These are phyloP conservation scores for Thunnus thynnus DNA, from an alignment of 2,113 vertebrate species.

Conservation along the genomic window DNA sequence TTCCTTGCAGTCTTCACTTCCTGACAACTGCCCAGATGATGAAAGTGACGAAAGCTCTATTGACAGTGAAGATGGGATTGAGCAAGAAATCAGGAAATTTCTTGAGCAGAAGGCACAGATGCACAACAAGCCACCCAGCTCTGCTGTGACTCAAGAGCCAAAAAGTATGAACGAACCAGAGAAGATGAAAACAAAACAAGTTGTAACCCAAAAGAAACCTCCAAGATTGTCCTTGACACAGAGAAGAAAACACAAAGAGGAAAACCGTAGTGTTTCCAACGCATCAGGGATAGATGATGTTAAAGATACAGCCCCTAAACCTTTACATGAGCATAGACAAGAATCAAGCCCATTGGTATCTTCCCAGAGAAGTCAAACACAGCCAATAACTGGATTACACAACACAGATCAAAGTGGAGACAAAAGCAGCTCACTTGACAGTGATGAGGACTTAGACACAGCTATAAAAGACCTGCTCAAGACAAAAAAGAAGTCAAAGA, in stretches of 20 bases:
- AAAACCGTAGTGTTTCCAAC: slow-evolving; percentile 23
- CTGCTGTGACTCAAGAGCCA: slow-evolving; percentile 22
- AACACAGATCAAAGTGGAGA: slow-evolving; percentile 83
- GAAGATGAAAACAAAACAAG: slow-evolving; percentile 53
- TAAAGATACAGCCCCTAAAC: slow-evolving; percentile 39
- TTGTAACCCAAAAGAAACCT: slow-evolving; percentile 66
- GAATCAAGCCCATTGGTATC: slow-evolving; percentile 27
- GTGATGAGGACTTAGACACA: slow-evolving; percentile 94
- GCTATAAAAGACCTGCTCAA: slow-evolving; percentile 95
- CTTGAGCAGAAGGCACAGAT: slow-evolving; percentile 93
- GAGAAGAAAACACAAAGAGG: slow-evolving; percentile 82
- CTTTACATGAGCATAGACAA: slow-evolving; percentile 43
- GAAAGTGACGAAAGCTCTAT: slow-evolving; percentile 89
- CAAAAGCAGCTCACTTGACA: slow-evolving; percentile 97
- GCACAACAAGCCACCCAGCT: slow-evolving; percentile 73
- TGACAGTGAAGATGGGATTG: slow-evolving; percentile 96
- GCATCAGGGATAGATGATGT: slow-evolving; percentile 22
- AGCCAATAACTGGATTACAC: slow-evolving; percentile 12
- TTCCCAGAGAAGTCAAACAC: slow-evolving; percentile 37
- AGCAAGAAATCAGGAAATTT: slow-evolving; percentile 94
- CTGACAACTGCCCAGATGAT: slow-evolving; percentile 52
- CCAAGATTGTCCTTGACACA: slow-evolving; percentile 75
- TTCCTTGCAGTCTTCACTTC: slow-evolving; percentile 43
- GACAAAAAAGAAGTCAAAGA: slow-evolving; percentile 92
- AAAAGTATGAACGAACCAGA: slow-evolving; percentile 41